Evolutionary conservation across 2,888 invertebrate species (phyloP).

Genomic region (Plebejus melissa): DNA sequence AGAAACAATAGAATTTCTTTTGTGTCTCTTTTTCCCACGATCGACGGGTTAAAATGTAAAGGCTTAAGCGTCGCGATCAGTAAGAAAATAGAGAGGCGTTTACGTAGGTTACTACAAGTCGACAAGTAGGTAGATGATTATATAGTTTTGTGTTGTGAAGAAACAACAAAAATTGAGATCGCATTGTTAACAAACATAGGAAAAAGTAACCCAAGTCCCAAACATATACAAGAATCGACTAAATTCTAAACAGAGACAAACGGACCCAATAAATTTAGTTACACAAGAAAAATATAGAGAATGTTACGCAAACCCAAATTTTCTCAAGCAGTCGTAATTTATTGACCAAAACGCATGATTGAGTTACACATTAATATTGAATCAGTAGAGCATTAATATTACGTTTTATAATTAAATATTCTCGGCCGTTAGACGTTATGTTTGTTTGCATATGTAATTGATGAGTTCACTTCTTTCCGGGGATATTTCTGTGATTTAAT

Average conservation of each 20-base stretch:
- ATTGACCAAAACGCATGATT: slow-evolving; percentile 15
- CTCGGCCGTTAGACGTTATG: slow-evolving; percentile 6
- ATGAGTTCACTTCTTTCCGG: slow-evolving; percentile 1
- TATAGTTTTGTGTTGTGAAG: neutral
- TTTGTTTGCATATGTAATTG: slow-evolving; percentile 23
- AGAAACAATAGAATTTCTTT: too few species aligned
- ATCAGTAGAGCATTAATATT: neutral
- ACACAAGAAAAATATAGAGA: slow-evolving; percentile 8
- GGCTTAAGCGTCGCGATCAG: too few species aligned
- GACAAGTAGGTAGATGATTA: neutral
- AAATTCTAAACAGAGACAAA: neutral
- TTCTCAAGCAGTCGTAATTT: slow-evolving; percentile 15
- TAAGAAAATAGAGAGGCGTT: too few species aligned
- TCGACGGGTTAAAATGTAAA: too few species aligned
- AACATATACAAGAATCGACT: neutral
- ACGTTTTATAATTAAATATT: slow-evolving; percentile 16
- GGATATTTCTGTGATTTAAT: neutral
- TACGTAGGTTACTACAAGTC: too few species aligned
- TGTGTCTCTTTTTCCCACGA: too few species aligned
- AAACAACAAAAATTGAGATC: neutral
- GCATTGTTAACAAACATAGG: neutral
- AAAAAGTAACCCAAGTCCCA: neutral
- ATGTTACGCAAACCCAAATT: slow-evolving; percentile 8
- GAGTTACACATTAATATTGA: slow-evolving; percentile 2
- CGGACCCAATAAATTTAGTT: neutral